phyloP scores from a whole-genome alignment of 2,113 vertebrate species.

The Euleptes europaea region DNA sequence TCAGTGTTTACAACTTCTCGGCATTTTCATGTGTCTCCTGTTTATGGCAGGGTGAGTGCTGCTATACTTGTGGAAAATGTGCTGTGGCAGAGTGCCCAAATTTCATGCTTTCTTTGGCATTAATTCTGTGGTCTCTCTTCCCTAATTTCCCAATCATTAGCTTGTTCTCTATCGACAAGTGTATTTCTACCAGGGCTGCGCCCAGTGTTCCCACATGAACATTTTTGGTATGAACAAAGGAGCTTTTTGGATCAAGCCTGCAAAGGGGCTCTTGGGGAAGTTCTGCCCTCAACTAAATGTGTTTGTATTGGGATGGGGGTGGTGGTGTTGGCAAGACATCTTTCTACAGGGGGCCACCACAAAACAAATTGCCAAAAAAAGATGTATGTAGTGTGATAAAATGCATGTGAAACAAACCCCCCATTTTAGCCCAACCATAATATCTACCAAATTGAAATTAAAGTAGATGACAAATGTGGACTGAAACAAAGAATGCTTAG shows the following conservation, averaged over 20 bases:
- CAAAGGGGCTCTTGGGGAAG: not conserved
- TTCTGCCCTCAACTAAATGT: not conserved
- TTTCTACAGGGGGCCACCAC: not conserved
- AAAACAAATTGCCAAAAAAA: not conserved
- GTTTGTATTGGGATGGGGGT: no score
- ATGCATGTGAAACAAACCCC: no score
- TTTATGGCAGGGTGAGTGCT: conserved; percentile 91
- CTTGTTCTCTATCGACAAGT: conserved; percentile 11
- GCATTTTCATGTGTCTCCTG: conserved; percentile 94
- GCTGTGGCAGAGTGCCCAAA: conserved; percentile 59
- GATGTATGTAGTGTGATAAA: no score
- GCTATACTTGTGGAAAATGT: conserved; percentile 67
- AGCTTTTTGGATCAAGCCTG: not conserved
- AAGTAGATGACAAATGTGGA: not conserved
- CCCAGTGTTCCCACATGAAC: not conserved
- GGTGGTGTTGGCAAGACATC: no score
- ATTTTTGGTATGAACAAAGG: not conserved
- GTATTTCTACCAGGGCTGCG: not conserved
- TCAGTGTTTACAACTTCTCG: conserved; percentile 93
- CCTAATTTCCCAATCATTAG: conserved; percentile 20
- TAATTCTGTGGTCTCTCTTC: conserved; percentile 50
- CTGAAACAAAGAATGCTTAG: not conserved
- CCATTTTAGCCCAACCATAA: not conserved
- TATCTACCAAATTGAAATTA: not conserved
- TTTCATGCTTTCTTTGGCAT: conserved; percentile 64